phyloP scores from a whole-genome alignment of 2,888 invertebrate genomes.

The Stenchaetothrips biformis region DNA sequence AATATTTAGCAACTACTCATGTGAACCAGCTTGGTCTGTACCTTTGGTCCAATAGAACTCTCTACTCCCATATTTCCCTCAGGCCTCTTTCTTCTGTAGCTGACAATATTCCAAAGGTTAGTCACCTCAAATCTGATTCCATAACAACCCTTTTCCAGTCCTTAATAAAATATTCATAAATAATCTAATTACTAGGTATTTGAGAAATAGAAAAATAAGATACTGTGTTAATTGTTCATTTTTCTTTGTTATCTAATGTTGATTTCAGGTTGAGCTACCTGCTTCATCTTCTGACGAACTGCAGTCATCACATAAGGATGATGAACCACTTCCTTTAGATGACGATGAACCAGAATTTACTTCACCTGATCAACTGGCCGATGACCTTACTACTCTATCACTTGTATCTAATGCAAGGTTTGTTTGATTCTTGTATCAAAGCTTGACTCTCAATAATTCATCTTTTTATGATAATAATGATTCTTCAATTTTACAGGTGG shows the following conservation, averaged over 20 bases:
- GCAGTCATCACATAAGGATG: conserved; percentile 44
- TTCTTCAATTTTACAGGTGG: conserved; percentile 73
- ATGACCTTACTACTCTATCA: conserved; percentile 78
- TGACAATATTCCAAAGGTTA: conserved; percentile 45
- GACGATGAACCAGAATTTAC: conserved; percentile 58
- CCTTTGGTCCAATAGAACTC: conserved; percentile 86
- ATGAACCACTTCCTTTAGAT: conserved; percentile 37
- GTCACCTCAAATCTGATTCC: conserved; percentile 32
- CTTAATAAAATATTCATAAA: not conserved
- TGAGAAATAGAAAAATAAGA: not conserved
- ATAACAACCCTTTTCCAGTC: not conserved
- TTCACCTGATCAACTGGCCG: conserved; percentile 70
- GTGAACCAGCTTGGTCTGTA: conserved; percentile 84
- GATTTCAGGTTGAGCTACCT: conserved; percentile 39
- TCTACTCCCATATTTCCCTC: conserved; percentile 76
- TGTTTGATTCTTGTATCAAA: not conserved
- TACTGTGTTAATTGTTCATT: conserved; percentile 14
- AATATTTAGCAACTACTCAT: conserved; percentile 85
- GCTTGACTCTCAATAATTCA: too few species aligned
- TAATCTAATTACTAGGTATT: not conserved
- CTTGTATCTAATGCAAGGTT: conserved; percentile 70
- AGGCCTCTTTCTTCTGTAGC: conserved; percentile 54
- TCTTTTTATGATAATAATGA: not conserved
- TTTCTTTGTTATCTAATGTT: not conserved
- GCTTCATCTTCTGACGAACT: conserved; percentile 47